Conservation (phyloP, 2,888 invertebrate genomes). For the Strigamia transsilvanica region DNA sequence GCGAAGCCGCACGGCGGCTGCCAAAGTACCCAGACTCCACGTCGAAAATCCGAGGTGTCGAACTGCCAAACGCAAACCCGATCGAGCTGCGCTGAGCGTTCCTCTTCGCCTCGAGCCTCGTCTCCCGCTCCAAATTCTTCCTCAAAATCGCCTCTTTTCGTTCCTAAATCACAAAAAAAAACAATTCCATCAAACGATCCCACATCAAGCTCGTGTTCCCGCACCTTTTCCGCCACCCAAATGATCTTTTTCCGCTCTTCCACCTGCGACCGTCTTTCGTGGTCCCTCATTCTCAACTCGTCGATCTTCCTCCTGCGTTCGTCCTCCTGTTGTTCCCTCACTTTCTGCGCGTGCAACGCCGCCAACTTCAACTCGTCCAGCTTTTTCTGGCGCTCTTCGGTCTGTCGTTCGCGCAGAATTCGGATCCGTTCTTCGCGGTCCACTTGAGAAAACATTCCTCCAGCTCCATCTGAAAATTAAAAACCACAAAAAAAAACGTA, state of each 20-base stretch:
- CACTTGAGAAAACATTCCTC: slow-evolving; percentile 56
- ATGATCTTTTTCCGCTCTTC: slow-evolving; percentile 89
- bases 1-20: slow-evolving; percentile 53
- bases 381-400: slow-evolving; percentile 87
- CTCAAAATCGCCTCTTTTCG: slow-evolving; percentile 84
- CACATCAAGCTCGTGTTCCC: too few relatives aligned
- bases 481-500: neutral
- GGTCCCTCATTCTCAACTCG: slow-evolving; percentile 79
- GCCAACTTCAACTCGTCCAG: slow-evolving; percentile 81
- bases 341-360: slow-evolving; percentile 85
- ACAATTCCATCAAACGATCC: too few relatives aligned
- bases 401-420: slow-evolving; percentile 80
- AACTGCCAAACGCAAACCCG: slow-evolving; percentile 90
- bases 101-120: slow-evolving; percentile 80
- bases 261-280: slow-evolving; percentile 69
- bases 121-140: slow-evolving; percentile 82
- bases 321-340: slow-evolving; percentile 87
- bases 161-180: slow-evolving; percentile 67
- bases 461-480: slow-evolving; percentile 50
- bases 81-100: slow-evolving; percentile 77
- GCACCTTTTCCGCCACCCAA: slow-evolving; percentile 78
- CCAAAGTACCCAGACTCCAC: slow-evolving; percentile 65
- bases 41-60: slow-evolving; percentile 86
- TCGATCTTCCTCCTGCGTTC: slow-evolving; percentile 83
- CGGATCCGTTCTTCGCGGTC: slow-evolving; percentile 64